Base-by-base conservation (phyloP, 2,797 vertebrate genomes). In the Phylloscopus collybita region DNA sequence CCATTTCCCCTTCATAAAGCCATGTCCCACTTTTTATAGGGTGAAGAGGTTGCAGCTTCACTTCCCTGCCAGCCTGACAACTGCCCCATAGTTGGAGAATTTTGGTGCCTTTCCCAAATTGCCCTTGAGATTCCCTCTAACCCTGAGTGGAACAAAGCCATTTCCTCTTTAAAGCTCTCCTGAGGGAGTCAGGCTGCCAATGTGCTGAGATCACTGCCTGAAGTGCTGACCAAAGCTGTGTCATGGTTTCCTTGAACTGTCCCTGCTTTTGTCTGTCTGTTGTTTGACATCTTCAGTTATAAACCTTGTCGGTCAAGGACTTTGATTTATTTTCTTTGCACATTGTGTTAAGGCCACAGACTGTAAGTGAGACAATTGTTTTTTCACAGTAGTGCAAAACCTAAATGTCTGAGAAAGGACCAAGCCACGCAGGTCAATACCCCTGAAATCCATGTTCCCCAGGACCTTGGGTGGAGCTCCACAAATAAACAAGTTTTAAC, bases 201-300 rank as follows among this genome's bases (percentile, higher is more conserved):
- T 1, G 80, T 86, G 82, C 92, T 92, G 90, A 94, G 73, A 74
- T 81, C 93, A 34, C 38, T 54, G 73, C 30, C 80, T 38, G 3
- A 94, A 93, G 11, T 84, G 94, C 95, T 96, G 95, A 97, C 66
- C 93, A 93, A 97, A 72, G 94, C 93, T 65, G 60, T 86, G 76
- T 72, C 93, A 51, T 19, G 44, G 16, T 88, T 95, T 88, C 96
- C 96, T 97, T 97, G 95, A 97, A 79, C 94, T 80, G 90, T 79
- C 90, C 93, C 94, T 95, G 88, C n/a, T 27, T 64, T 27, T 81
- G 66, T 73, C 80, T 94, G 59, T 9, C 80, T 93, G 50, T 2
- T 83, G 79, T 86, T 90, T 90, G 83, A 73, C 88, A 76, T 66
- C 66, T 69, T 27, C 70, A 30, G 83, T 38, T 45, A 86, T 75